Base-by-base conservation (phyloP, 2,888 invertebrate genomes). In the Lepas anatifera region DNA sequence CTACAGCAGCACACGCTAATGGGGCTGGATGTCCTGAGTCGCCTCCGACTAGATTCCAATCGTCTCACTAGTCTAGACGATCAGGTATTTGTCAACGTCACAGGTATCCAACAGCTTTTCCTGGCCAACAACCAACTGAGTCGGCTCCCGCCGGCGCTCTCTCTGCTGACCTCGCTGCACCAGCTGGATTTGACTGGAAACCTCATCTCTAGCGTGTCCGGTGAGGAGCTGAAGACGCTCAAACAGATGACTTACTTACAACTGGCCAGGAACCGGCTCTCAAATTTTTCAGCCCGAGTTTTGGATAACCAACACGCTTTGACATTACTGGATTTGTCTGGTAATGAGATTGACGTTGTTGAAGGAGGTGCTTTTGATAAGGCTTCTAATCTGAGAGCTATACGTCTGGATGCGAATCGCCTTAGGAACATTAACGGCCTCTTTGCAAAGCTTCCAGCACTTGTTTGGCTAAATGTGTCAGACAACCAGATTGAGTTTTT, bases 111-210 rank as follows among this genome's bases (percentile, higher is more conserved):
- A 81, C 94, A 94, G 81, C 84, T 95, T 75, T 92, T 93, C 83
- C 84, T 95, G 77, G 93, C 92, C 81, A 90, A 90, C 72, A 95
- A 95, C 82, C 86, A 87, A 77, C 83, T 95, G 77, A 87, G 87
- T 78, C 84, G 85, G 76, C 87, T 93, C 76, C 94, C 94, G 64
- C 80, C 87, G 76, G 93, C 93, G 32, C 80, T 95, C 72, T 86
- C 88, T 78, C 89, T 92, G 81, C 89, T 94, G 89, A 86, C 90
- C 75, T 84, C 92, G 77, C 82, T 96, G 77, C 86, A 89, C 79
- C 92, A 91, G 68, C 87, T 97, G 73, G 93, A 95, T 82, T 84
- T 97, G 75, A 94, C 93, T 71, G 93, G 95, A 81, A 97, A 97
- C 83, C 85, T 87, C 79, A 89, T 98, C 78, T 85, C 86, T 70